Conservation (phyloP, 2,797 vertebrate species). For the Gymnopithys bicolor region DNA sequence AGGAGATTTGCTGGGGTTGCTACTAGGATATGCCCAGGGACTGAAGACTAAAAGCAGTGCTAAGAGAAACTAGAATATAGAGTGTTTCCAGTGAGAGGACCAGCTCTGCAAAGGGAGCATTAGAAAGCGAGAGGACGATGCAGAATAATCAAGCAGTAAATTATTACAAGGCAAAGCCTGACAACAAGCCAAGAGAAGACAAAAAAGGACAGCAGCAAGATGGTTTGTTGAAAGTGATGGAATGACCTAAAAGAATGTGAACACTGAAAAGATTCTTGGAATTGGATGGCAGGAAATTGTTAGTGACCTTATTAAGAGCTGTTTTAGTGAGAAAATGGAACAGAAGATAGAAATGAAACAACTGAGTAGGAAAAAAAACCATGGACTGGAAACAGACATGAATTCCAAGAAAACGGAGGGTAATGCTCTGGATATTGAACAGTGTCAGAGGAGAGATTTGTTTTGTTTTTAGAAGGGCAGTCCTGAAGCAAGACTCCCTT, state of each 20-base stretch:
- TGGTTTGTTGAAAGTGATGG: background rate
- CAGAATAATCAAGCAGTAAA: background rate
- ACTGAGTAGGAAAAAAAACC: background rate
- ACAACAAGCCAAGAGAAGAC: background rate
- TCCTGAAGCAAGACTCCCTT: background rate
- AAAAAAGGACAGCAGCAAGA: background rate
- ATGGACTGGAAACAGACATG: background rate
- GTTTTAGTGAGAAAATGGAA: slow-evolving; percentile 5
- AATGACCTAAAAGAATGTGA: slow-evolving; percentile 53
- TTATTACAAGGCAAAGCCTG: background rate
- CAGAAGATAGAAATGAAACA: slow-evolving; percentile 7
- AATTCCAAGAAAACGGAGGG: slow-evolving; percentile 36
- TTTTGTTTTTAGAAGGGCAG: background rate
- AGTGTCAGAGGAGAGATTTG: background rate
- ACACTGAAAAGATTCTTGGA: slow-evolving; percentile 32
- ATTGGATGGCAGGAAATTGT: background rate
- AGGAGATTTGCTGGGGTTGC: background rate
- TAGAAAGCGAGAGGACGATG: background rate
- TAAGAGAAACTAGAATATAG: background rate
- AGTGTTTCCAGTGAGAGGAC: background rate
- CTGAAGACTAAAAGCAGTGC: background rate
- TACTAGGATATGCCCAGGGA: background rate
- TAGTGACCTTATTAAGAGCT: slow-evolving; percentile 38
- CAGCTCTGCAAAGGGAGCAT: background rate
- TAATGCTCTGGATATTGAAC: slow-evolving; percentile 5